Evolutionary conservation across 2,888 invertebrate genomes (phyloP), one percentile per base, ranked within the genome.

Genomic region (Odontothrips loti): DNA sequence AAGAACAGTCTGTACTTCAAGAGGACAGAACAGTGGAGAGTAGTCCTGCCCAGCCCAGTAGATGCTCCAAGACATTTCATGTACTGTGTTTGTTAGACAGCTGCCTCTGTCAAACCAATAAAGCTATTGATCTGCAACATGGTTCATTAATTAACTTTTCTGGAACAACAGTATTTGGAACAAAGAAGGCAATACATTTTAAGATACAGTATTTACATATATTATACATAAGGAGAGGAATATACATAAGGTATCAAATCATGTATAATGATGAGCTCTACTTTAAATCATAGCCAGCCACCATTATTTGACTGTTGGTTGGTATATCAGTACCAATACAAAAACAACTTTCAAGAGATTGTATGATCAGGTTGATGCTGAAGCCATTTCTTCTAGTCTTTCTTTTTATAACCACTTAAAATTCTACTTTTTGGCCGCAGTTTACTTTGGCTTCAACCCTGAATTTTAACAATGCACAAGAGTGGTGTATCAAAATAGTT

Each of bases 401-500:
- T 75, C 23, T 23, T 27, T 75, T 27, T 27, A 75, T 12, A 8
- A 23, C 27, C 23, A 20, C 68, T 27, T 75, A 27, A 6, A 11
- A 75, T 27, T n/a, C 68, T 75, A 75, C 68, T 75, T 27, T 75
- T 75, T 75, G 68, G 68, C 68, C 68, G 27, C 68, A 75, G 27
- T 27, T 27, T 27, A 75, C 68, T 27, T 75, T 27, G 68, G 68
- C 68, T 75, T 75, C 68, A 75, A 75, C 68, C 68, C 11, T 75
- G 12, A 75, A 27, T 20, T 20, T 58, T 20, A 58, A 58, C 58
- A 58, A 43, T 43, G 34, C 34, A 43, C 3, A 58, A 58, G 6
- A 58, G 6, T 58, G 17, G 20, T 58, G 15, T 58, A 58, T 58
- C 58, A 58, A 58, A 58, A 58, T 58, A 58, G 20, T 20, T 15